Base-by-base conservation (phyloP, 2,888 invertebrate genomes). In the Hydropsyche betteni region DNA sequence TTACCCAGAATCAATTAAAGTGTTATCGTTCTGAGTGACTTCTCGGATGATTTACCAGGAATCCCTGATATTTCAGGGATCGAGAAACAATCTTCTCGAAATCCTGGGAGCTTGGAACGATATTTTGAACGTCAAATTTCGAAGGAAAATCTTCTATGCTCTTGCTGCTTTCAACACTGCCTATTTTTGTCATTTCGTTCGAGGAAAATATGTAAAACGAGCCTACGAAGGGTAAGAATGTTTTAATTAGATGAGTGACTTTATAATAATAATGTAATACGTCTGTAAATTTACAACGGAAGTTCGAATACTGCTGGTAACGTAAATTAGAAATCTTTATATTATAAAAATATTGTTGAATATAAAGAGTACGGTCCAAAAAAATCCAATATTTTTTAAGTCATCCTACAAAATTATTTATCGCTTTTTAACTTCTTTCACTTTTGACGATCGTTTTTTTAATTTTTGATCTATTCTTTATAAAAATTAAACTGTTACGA, bases 231-330 rank as follows among this genome's bases (percentile, higher is more conserved):
- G 64, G 36, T 5, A 34, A 44, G 44, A 44, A 44, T 44, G 44
- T 44, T 64, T 64, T 36, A 64, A 64, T 12, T 51, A 4, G 74
- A 53, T 68, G 68, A 72, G 75, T 75, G 75, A 68, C 75, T 34
- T 44, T 44, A 44, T 44, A 1, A 44, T 44, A 44, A 8, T 44
- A 10, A n/a, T n/a, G n/a, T 44, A 44, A 44, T 44, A 10, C 10
- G 44, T 44, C 44, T 44, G 44, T 44, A 10, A 44, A 44, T 10
- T 44, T 44, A 44, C 3, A 2, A 44, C 3, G 6, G 10, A 44
- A 44, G 44, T 4, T 10, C 10, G 6, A 44, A 44, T 44, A 8
- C 3, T 4, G 44, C 44, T 8, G 6, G 3, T 44, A 8, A 44
- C 3, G 44, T 2, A 24, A 24, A 24, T 24, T 24, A 24, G 24